A percentile compares a stretch with the other conserved stretches of the same genome.
These are phyloP conservation scores for Muscicapa comitata DNA, from an alignment of 2,797 vertebrate genomes.

Conservation along the genomic window DNA sequence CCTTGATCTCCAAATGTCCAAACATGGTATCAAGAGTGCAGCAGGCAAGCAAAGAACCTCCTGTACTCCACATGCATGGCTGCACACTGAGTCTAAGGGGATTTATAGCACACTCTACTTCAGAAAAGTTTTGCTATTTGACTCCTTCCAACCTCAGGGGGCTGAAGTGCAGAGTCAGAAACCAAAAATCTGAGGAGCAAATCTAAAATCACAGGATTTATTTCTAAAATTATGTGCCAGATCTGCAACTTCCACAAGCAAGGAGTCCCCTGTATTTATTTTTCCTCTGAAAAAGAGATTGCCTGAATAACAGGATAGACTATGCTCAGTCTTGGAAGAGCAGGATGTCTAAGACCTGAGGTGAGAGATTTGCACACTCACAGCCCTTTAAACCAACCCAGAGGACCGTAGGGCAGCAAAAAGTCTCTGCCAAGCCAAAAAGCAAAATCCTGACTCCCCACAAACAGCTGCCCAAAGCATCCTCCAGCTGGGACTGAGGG, in stretches of 20 bases:
- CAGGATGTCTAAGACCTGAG: background rate
- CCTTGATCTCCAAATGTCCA: background rate
- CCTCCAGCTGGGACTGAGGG: background rate
- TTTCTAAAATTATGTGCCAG: background rate
- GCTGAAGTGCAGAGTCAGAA: background rate
- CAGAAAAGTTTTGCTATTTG: background rate
- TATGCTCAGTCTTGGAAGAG: rapidly evolving
- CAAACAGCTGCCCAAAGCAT: rapidly evolving
- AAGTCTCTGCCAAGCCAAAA: background rate
- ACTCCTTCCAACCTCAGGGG: background rate
- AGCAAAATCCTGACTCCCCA: rapidly evolving
- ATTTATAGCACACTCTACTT: background rate
- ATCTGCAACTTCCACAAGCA: background rate
- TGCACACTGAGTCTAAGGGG: background rate
- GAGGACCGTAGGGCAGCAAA: rapidly evolving
- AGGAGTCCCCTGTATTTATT: background rate
- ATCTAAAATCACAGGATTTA: background rate
- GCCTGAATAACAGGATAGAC: background rate
- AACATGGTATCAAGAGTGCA: rapidly evolving
- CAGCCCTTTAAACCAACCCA: background rate
- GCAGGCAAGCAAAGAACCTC: background rate
- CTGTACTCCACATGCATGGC: rapidly evolving
- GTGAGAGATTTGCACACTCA: rapidly evolving
- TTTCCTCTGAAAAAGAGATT: background rate
- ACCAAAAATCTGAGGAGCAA: background rate